These are phyloP conservation scores for Crocidura indochinensis DNA, from an alignment of 2,797 vertebrate genomes.

Conservation along the genomic window DNA sequence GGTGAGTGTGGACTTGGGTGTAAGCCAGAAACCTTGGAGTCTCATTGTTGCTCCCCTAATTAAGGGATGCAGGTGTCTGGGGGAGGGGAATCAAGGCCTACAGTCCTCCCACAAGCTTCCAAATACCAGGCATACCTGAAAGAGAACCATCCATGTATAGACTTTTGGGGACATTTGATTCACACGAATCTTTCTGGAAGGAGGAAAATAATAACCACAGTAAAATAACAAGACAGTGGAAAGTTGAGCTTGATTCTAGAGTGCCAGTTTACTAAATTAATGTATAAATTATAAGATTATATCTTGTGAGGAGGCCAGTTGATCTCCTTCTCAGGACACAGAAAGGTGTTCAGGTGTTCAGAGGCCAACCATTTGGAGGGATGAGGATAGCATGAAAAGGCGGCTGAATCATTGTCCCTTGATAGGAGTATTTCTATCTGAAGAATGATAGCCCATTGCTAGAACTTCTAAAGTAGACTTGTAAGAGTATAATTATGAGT, in stretches of 20 bases:
- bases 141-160: slow-evolving; percentile 53
- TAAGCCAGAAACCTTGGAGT: not conserved
- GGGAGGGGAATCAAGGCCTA: not conserved
- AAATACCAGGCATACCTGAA: not conserved
- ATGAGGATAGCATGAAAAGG: not conserved
- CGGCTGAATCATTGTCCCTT: not conserved
- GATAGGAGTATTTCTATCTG: not conserved
- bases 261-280: not conserved
- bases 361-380: not conserved
- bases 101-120: not conserved
- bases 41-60: slow-evolving; percentile 5
- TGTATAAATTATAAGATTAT: no score
- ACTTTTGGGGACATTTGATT: slow-evolving; percentile 58
- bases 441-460: not conserved
- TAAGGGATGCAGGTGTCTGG: not conserved
- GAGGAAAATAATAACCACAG: not conserved
- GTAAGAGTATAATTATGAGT: not conserved
- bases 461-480: slow-evolving; percentile 17
- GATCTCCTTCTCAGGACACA: not conserved
- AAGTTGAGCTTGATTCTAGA: slow-evolving; percentile 41
- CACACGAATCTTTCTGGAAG: slow-evolving; percentile 51
- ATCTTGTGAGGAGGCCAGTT: no score
- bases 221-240: not conserved
- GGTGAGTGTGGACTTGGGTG: slow-evolving; percentile 45
- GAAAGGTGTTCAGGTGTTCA: not conserved